Base-by-base conservation (phyloP, 2,888 invertebrate genomes). In the Schizaphis graminum region DNA sequence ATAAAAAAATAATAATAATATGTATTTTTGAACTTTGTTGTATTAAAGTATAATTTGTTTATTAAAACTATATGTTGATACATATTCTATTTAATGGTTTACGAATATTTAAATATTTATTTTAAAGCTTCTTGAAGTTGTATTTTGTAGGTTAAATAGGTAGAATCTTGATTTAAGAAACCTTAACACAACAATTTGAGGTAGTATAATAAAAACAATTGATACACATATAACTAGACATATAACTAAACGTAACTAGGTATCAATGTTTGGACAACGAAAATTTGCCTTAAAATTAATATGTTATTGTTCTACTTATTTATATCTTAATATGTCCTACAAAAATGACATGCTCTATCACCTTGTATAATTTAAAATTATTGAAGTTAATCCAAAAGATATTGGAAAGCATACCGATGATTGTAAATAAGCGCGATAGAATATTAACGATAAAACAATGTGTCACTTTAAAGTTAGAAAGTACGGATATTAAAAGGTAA, bases 371-470 rank as follows among this genome's bases (percentile, higher is more conserved):
- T 77, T 53, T 77, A 77, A 77, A 77, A 7, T 77, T n/a, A 41
- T 91, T 41, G 35, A 56, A 91, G 28, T 91, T 84, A 84, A 91
- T 91, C 53, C 84, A 16, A 84, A 53, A 56, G 84, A 49, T 53
- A 77, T 77, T 91, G 53, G 53, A 56, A 7, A 47, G 1, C 0
- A n/a, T 2, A 21, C 21, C n/a, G 10, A 56, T 56, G 21, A 28
- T n/a, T 56, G 24, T 21, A 56, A 91, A 24, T n/a, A 24, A 53
- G 49, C n/a, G 28, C 11, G 24, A 44, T 53, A 56, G 41, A 56
- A 21, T 44, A n/a, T 56, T 28, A 24, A 44, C 3, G 44, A 26
- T 56, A 44, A 77, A 5, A 85, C 11, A 56, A 56, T 56, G 56
- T 56, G 44, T 85, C 56, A 85, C 21, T n/a, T 11, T 44, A 85